Evolutionary conservation across 2,113 vertebrate genomes (phyloP).

Genomic region (Pseudorectes ferrugineus): DNA sequence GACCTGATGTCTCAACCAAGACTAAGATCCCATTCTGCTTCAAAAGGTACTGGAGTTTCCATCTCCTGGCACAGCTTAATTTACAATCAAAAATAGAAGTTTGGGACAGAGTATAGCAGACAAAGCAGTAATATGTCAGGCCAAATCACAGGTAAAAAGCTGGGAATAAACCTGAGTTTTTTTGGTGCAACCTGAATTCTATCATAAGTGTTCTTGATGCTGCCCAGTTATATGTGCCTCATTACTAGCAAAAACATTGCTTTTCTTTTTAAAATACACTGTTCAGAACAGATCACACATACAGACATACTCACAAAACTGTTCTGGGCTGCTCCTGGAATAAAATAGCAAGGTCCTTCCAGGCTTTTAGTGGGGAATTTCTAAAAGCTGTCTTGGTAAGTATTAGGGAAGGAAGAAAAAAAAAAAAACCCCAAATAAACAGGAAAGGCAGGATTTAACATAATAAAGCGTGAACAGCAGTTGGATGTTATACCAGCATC

Average conservation of each 20-base stretch:
- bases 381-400: background rate
- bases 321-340: background rate
- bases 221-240: background rate
- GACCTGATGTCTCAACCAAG: background rate
- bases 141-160: background rate
- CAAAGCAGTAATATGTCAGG: background rate
- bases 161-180: background rate
- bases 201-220: background rate
- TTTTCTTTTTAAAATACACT: background rate
- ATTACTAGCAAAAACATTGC: background rate
- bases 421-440: background rate
- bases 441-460: slow-evolving; percentile 23
- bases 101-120: background rate
- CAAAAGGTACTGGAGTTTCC: background rate
- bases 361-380: background rate
- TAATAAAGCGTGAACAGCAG: slow-evolving; percentile 21
- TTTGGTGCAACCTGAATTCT: background rate
- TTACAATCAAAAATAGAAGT: background rate
- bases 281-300: background rate
- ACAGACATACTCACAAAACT: background rate
- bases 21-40: background rate
- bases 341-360: background rate
- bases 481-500: slow-evolving; percentile 38
- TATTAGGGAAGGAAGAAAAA: background rate
- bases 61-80: background rate